These are phyloP conservation scores for Platichthys stellatus DNA, from an alignment of 2,113 vertebrate species.

Conservation along the genomic window DNA sequence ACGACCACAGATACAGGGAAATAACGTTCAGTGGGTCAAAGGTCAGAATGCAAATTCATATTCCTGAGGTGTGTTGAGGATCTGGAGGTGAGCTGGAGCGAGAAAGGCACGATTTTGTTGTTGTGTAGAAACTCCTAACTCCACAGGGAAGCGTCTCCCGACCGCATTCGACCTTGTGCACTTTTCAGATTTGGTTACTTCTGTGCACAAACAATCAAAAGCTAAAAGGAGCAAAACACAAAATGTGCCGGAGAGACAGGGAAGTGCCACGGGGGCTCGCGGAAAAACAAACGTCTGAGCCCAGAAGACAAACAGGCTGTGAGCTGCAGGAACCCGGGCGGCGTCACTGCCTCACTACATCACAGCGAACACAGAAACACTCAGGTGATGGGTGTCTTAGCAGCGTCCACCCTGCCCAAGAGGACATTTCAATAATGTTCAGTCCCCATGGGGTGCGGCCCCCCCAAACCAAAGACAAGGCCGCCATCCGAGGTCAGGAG, in stretches of 20 bases:
- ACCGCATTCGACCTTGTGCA: not conserved
- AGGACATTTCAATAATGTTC: constrained; percentile 42
- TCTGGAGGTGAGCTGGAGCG: not conserved
- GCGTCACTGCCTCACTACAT: constrained; percentile 21
- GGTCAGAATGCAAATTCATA: not conserved
- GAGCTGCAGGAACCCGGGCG: constrained; percentile 13
- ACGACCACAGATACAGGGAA: not conserved
- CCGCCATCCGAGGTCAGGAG: constrained; percentile 13
- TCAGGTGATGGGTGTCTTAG: constrained; percentile 22
- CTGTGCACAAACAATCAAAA: constrained; percentile 15
- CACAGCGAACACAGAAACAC: constrained; percentile 25
- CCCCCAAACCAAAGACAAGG: not conserved
- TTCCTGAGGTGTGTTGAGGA: not conserved
- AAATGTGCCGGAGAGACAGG: constrained; percentile 17
- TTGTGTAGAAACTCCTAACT: constrained; percentile 2
- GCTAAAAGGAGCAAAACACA: constrained; percentile 4
- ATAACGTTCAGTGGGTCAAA: not conserved
- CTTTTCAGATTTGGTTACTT: constrained; percentile 19
- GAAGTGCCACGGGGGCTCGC: constrained; percentile 7
- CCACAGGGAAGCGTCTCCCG: not conserved
- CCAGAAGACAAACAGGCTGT: constrained; percentile 27
- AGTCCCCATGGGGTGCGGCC: not conserved
- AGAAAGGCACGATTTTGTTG: not conserved
- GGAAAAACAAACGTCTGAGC: constrained; percentile 37
- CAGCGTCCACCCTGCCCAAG: constrained; percentile 17